These are phyloP conservation scores for Drosophila quadrilineata DNA, from an alignment of 1,140 invertebrate species.

Conservation along the genomic window DNA sequence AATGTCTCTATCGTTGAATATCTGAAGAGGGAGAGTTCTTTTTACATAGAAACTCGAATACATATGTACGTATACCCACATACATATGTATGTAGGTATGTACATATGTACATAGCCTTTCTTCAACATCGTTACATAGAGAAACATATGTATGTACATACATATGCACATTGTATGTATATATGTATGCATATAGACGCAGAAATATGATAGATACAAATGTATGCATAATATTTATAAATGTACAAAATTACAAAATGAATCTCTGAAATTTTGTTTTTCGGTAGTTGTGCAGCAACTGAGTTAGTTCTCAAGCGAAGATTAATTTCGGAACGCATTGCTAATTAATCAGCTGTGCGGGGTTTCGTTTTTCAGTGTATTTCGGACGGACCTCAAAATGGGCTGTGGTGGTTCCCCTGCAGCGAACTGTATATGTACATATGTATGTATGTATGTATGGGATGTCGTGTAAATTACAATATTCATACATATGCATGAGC, in stretches of 20 bases:
- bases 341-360: conserved; percentile 59
- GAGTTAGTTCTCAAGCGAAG: background rate
- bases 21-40: too few species aligned
- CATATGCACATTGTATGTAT: background rate
- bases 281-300: too few species aligned
- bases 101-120: background rate
- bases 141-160: background rate
- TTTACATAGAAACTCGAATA: too few species aligned
- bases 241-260: too few species aligned
- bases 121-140: too few species aligned
- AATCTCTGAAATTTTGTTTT: too few species aligned
- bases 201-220: background rate
- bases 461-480: background rate
- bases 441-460: background rate
- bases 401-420: conserved; percentile 9
- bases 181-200: background rate
- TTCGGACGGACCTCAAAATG: too few species aligned
- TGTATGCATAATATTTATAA: too few species aligned
- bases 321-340: conserved; percentile 33
- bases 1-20: too few species aligned
- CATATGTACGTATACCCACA: too few species aligned
- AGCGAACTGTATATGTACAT: background rate
- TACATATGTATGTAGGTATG: background rate
- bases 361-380: conserved; percentile 36
- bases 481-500: conserved; percentile 10